A percentile compares a stretch with the other conserved stretches of the same genome.
Evolutionary conservation across 53 echinoderm and acorn worm genomes (phyloP).

Genomic region (Mesocentrotus franciscanus): DNA sequence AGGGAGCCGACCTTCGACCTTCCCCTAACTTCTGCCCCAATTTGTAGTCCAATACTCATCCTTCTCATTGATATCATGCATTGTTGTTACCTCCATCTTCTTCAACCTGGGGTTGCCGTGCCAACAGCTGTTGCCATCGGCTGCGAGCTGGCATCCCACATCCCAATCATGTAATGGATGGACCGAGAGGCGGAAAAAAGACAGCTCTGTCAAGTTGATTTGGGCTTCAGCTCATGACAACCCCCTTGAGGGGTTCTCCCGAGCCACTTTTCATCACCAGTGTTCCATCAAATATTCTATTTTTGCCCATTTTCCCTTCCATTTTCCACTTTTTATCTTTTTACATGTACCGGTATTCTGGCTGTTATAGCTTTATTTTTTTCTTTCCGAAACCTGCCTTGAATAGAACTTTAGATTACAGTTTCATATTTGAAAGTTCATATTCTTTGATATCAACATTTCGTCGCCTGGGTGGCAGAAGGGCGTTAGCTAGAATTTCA

Average conservation of each 20-base stretch:
- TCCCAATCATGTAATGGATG: slow-evolving; percentile 49
- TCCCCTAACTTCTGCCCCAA: background rate
- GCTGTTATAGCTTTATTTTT: background rate
- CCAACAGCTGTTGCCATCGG: background rate
- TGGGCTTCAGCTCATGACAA: background rate
- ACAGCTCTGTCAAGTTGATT: slow-evolving; percentile 20
- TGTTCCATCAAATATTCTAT: slow-evolving; percentile 36
- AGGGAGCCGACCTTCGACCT: slow-evolving; percentile 4
- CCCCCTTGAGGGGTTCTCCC: slow-evolving; percentile 8
- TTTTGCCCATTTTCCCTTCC: background rate
- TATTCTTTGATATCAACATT: too few species aligned
- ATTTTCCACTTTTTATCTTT: background rate
- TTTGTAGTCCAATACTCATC: slow-evolving; percentile 30
- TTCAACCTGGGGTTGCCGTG: background rate
- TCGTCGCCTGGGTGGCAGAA: too few species aligned
- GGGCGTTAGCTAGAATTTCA: too few species aligned
- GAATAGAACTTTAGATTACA: too few species aligned
- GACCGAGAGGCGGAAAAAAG: background rate
- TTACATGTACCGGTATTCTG: background rate
- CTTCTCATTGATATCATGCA: background rate
- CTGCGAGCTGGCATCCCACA: background rate
- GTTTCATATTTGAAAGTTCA: too few species aligned
- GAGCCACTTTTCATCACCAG: slow-evolving; percentile 24
- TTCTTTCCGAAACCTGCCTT: background rate
- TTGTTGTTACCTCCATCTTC: background rate